These are phyloP conservation scores for Heliconius charithonia DNA, from an alignment of 2,888 invertebrate genomes.

Conservation along the genomic window DNA sequence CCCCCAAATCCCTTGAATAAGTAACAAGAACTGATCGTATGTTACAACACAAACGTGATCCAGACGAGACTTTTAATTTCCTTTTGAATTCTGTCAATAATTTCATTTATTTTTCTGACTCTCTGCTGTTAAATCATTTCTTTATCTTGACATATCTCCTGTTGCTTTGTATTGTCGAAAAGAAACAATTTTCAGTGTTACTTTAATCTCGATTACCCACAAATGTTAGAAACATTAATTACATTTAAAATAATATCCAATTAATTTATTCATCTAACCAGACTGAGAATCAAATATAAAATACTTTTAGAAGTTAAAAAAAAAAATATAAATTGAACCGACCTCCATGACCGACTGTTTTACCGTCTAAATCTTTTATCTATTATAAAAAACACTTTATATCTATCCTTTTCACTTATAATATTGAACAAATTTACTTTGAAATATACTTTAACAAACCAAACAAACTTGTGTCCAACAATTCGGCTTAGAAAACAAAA, in stretches of 20 bases:
- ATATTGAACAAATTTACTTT: not conserved
- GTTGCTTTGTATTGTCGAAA: not conserved
- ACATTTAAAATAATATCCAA: too few relatives aligned
- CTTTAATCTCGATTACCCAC: not conserved
- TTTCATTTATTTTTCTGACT: not conserved
- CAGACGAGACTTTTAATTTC: not conserved
- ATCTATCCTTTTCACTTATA: not conserved
- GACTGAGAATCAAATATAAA: too few relatives aligned
- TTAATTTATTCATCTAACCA: too few relatives aligned
- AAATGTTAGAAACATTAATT: too few relatives aligned
- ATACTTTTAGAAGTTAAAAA: too few relatives aligned
- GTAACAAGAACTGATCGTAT: slow-evolving; percentile 19
- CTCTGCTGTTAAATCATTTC: not conserved
- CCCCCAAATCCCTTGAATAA: slow-evolving; percentile 8
- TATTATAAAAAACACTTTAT: too few relatives aligned
- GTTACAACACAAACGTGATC: slow-evolving; percentile 18
- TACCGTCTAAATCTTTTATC: too few relatives aligned
- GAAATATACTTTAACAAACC: not conserved
- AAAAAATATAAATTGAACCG: too few relatives aligned
- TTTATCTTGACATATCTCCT: not conserved
- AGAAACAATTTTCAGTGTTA: not conserved
- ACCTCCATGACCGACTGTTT: too few relatives aligned
- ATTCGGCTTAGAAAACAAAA: slow-evolving; percentile 39
- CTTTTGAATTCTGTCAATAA: slow-evolving; percentile 19
- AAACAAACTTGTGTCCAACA: slow-evolving; percentile 23